Percentiles rank a stretch among this genome's conserved stretches.
Conservation (phyloP, 1,140 invertebrate species). For the Belonocnema kinseyi region DNA sequence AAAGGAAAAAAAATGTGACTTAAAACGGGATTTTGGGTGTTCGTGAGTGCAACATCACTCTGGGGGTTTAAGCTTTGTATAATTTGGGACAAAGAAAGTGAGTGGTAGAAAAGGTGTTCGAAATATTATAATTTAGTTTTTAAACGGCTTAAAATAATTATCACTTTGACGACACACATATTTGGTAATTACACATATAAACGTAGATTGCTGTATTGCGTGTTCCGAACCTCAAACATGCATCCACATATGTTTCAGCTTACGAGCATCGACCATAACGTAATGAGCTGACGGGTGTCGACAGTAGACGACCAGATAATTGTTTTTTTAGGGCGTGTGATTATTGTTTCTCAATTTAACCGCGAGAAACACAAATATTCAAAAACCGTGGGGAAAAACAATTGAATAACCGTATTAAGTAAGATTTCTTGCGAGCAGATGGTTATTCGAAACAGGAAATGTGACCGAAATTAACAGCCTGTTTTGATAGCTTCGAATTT, state of each 20-base stretch:
- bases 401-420: conserved; percentile 6
- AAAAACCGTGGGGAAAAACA: background rate
- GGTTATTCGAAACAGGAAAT: background rate
- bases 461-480: background rate
- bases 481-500: conserved; percentile 17
- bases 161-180: too few species aligned
- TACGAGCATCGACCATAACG: conserved; percentile 41
- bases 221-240: conserved; percentile 17
- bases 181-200: background rate
- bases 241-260: conserved; percentile 28
- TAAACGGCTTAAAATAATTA: too few species aligned
- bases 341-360: conserved; percentile 40
- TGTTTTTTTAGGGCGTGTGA: conserved; percentile 38
- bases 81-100: too few species aligned
- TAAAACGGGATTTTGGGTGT: too few species aligned
- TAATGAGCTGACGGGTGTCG: conserved; percentile 41
- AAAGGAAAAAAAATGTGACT: too few species aligned
- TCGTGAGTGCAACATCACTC: too few species aligned
- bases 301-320: background rate
- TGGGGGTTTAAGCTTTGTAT: too few species aligned
- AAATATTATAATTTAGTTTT: too few species aligned
- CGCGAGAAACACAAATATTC: conserved; percentile 23
- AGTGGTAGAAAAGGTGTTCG: too few species aligned
- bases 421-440: background rate
- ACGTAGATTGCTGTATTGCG: background rate